Evolutionary conservation across 1,140 invertebrate genomes (phyloP), one percentile per base, ranked within the genome.

Genomic region (Bombus affinis): DNA sequence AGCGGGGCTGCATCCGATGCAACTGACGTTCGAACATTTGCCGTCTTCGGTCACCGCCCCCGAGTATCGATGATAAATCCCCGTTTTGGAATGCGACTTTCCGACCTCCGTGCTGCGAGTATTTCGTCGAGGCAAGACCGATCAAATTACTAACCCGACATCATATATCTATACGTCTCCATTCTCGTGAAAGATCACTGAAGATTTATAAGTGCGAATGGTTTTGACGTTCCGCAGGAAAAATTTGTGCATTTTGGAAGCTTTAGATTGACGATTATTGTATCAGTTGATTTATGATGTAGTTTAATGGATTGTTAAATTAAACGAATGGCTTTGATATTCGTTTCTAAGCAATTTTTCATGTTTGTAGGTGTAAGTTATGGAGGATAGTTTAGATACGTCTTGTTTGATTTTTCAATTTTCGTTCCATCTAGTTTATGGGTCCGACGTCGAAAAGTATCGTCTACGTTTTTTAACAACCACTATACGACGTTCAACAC

Each of bases 1-100:
- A 86, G 71, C 37, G 66, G 85, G 37, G 47, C 72, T 66, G 71
- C 72, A 59, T 76, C 71, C 62, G 32, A 35, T 39, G 62, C 77
- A 47, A 75, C 75, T 42, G 66, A 80, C 75, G 66, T 35, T 42
- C 9, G 35, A 12, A 37, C 42, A n/a, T 15, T n/a, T 6, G n/a
- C 62, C 62, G 62, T 8, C 47, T 3, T 18, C 18, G 22, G 42
- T 15, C 80, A 10, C 32, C 8, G 32, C n/a, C 15, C 39, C 12
- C 42, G 22, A 32, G 47, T 76, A 78, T 78, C 74, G 65, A 57
- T 70, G 82, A 71, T 84, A 78, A 84, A 78, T 84, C 74, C 53
- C 47, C 75, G 47, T 59, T 84, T 71, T 57, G 3, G 47, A 71
- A 71, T 59, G 42, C 71, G 66, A 68, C 35, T 83, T 68, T 6